phyloP scores from a whole-genome alignment of 2,888 invertebrate species.

The Papilio demoleus region DNA sequence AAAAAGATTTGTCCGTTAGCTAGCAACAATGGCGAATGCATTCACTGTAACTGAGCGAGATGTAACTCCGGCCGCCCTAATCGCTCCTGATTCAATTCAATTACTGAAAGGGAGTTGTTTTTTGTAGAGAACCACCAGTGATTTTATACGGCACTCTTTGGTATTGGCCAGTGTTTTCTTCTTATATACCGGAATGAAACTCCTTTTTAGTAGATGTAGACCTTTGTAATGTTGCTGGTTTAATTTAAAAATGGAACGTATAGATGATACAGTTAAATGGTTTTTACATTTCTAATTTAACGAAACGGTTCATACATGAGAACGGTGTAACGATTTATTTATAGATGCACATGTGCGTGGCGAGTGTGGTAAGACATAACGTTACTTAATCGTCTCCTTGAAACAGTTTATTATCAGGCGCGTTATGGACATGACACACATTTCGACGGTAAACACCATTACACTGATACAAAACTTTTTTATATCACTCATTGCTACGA shows the following conservation, averaged over 20 bases:
- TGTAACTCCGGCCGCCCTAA: constrained; percentile 49
- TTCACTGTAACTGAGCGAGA: constrained; percentile 46
- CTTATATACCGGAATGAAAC: background rate
- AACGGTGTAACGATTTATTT: constrained; percentile 15
- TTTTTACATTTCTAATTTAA: background rate
- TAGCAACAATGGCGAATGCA: constrained; percentile 10
- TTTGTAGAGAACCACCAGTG: constrained; percentile 47
- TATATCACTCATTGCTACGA: constrained; percentile 37
- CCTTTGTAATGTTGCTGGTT: background rate
- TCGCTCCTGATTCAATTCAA: constrained; percentile 64
- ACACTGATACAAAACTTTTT: constrained; percentile 47
- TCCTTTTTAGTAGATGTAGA: background rate
- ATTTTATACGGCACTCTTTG: constrained; percentile 37
- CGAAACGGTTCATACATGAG: constrained; percentile 11
- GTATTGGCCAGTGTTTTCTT: background rate
- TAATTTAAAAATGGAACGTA: background rate
- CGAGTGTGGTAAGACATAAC: constrained; percentile 50
- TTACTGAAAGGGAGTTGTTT: constrained; percentile 60
- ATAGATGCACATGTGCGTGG: constrained; percentile 18
- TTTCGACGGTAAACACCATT: constrained; percentile 69
- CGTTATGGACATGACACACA: constrained; percentile 78
- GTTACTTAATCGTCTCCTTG: constrained; percentile 79
- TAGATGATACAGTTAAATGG: background rate
- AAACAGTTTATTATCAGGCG: constrained; percentile 77
- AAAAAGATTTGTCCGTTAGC: background rate